Percentiles rank a stretch among this genome's conserved stretches.
Conservation (phyloP, 2,888 invertebrate species). For the Dasysyrphus albostriatus region DNA sequence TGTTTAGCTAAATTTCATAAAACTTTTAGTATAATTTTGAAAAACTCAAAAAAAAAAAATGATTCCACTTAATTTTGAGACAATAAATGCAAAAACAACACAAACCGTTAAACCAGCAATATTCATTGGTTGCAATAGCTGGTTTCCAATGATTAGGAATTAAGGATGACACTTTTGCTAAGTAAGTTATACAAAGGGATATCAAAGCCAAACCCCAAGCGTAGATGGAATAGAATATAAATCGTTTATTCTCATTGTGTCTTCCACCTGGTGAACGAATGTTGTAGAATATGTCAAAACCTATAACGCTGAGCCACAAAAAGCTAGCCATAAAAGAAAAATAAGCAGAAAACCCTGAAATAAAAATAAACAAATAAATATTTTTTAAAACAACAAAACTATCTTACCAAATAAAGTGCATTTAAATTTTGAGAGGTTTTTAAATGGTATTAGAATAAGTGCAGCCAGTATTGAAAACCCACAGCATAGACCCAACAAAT, state of each 20-base stretch:
- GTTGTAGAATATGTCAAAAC: constrained; percentile 92
- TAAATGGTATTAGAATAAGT: constrained; percentile 75
- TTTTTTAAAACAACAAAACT: too few relatives aligned
- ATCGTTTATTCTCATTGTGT: constrained; percentile 81
- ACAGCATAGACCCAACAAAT: constrained; percentile 87
- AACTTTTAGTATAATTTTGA: too few relatives aligned
- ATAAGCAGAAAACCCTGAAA: constrained; percentile 87
- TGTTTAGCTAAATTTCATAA: too few relatives aligned
- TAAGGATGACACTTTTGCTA: constrained; percentile 79
- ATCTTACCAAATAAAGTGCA: not conserved
- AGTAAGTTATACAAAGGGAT: constrained; percentile 78
- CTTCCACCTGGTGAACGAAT: constrained; percentile 81
- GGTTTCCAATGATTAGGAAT: constrained; percentile 83
- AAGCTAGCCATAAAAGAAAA: constrained; percentile 92
- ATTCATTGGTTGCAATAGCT: constrained; percentile 84
- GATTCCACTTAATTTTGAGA: too few relatives aligned
- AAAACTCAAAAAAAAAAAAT: too few relatives aligned
- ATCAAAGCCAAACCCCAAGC: constrained; percentile 81
- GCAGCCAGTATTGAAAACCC: constrained; percentile 86
- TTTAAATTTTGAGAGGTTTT: constrained; percentile 60
- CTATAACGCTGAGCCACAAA: constrained; percentile 94
- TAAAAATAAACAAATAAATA: too few relatives aligned
- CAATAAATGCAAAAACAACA: not conserved
- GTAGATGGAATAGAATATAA: constrained; percentile 81
- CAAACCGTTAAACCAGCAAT: constrained; percentile 87